Base-by-base conservation (phyloP, 1,140 invertebrate genomes). In the Euborellia annulipes region DNA sequence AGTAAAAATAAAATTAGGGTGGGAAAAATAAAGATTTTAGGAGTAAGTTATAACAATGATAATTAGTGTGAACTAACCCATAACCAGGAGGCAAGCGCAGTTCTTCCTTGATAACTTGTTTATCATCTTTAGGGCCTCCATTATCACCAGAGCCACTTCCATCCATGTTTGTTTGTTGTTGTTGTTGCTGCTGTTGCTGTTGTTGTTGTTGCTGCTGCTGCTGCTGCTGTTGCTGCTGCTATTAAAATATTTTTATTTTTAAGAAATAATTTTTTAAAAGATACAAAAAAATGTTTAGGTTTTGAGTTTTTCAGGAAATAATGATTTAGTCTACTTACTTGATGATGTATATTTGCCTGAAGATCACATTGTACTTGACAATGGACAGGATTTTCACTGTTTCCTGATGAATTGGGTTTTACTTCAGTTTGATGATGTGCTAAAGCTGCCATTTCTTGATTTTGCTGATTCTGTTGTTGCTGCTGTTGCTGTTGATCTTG, bases 151-250 rank as follows among this genome's bases (percentile, higher is more conserved):
- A 4, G 4, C 4, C 4, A 27, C 4, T 27, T 27, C 23, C 23
- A 20, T 41, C 13, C 40, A 16, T 13, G 8, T 51, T 39, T 50
- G 41, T 21, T 52, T 51, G 37, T 45, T 45, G 34, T 47, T 52
- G 17, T 47, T 43, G n/a, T 56, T 53, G 34, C 57, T 55, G 34
- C 56, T 53, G 21, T 51, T 51, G 43, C 54, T 54, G 37, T 58
- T 54, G 4, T 54, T 59, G 52, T 17, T 60, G 59, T 45, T 62
- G 60, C 45, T 63, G 61, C 11, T 59, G 59, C 47, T 61, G 59
- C 19, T 62, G 37, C 22, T 63, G 62, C 45, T 63, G 62, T 22
- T 61, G 50, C 41, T 62, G 62, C 50, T 59, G 58, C 11, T 61
- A 11, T 27, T 27, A n/a, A n/a, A n/a, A n/a, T n/a, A n/a, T n/a